phyloP scores from a whole-genome alignment of 1,140 invertebrate species.

The Galleria mellonella region DNA sequence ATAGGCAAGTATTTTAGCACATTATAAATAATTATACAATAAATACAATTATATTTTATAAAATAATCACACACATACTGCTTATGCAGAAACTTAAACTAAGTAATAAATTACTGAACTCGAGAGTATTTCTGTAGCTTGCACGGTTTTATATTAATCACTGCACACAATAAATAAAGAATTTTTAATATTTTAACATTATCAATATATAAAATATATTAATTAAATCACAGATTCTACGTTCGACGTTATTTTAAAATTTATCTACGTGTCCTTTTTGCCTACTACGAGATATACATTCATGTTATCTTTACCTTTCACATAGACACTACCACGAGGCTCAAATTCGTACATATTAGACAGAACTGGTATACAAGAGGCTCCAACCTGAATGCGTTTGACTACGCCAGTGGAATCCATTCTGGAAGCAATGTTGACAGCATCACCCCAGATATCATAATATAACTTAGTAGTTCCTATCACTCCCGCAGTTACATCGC shows the following conservation, averaged over 20 bases:
- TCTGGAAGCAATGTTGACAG: constrained; percentile 96
- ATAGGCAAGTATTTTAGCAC: constrained; percentile 52
- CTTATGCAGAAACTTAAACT: constrained; percentile 11
- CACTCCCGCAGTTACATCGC: constrained; percentile 95
- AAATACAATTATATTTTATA: constrained; percentile 7
- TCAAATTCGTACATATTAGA: constrained; percentile 85
- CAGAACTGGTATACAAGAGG: constrained; percentile 81
- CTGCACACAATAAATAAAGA: constrained; percentile 35
- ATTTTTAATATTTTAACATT: constrained; percentile 32
- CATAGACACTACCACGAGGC: constrained; percentile 89
- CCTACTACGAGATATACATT: constrained; percentile 85
- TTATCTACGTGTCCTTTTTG: constrained; percentile 62
- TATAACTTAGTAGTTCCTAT: constrained; percentile 97
- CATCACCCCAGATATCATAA: constrained; percentile 99
- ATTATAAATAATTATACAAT: constrained; percentile 4
- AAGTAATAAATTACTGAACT: constrained; percentile 26
- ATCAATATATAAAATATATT: constrained; percentile 60
- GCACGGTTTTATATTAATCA: constrained; percentile 15
- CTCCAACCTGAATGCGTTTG: constrained; percentile 90
- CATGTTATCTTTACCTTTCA: constrained; percentile 97
- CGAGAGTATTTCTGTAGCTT: constrained; percentile 31
- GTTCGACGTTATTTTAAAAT: constrained; percentile 31
- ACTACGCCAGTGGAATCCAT: constrained; percentile 95
- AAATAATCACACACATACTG: constrained; percentile 12
- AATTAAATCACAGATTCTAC: constrained; percentile 67